phyloP scores from a whole-genome alignment of 2,113 vertebrate genomes.

The Amphilophus citrinellus region DNA sequence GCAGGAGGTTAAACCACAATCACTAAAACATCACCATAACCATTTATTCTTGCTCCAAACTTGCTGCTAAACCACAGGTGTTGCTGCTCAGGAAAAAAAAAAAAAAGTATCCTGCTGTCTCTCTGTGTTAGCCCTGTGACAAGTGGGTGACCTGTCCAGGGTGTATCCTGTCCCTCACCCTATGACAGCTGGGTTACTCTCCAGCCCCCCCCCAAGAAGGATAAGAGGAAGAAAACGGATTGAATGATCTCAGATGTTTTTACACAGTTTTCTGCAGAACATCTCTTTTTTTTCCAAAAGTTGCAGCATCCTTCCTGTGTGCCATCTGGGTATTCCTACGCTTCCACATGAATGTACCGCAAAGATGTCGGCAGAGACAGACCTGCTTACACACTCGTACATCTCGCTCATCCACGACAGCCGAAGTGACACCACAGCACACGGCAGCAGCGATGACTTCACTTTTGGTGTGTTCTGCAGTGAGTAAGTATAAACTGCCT shows the following conservation, averaged over 20 bases:
- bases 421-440: not conserved
- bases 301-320: not conserved
- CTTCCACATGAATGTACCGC: not conserved
- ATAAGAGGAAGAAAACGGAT: too few species aligned
- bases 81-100: too few species aligned
- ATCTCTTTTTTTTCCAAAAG: not conserved
- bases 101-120: too few species aligned
- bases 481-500: not conserved
- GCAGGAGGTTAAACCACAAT: too few species aligned
- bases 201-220: too few species aligned
- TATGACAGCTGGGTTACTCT: too few species aligned
- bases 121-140: too few species aligned
- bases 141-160: too few species aligned
- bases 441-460: slow-evolving; percentile 8
- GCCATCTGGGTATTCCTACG: slow-evolving; percentile 3
- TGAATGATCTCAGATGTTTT: not conserved
- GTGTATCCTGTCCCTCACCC: too few species aligned
- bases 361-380: not conserved
- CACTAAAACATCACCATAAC: too few species aligned
- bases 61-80: too few species aligned
- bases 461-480: not conserved
- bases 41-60: too few species aligned
- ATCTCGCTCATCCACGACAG: not conserved
- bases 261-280: slow-evolving; percentile 8
- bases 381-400: not conserved